These are phyloP conservation scores for Anableps anableps DNA, from an alignment of 2,797 vertebrate genomes.

Conservation along the genomic window DNA sequence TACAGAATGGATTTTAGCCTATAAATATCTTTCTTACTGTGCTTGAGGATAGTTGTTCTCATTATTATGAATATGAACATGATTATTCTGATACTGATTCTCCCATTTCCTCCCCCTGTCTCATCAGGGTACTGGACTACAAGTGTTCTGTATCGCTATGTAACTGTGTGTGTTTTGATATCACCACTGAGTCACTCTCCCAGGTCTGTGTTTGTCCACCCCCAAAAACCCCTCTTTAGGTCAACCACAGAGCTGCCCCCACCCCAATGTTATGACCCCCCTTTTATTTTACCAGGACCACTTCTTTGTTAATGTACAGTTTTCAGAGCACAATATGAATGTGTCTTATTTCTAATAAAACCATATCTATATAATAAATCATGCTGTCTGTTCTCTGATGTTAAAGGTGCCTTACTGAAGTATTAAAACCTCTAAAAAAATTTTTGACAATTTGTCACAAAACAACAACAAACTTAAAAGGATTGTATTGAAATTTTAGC, in stretches of 20 bases:
- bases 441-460: neutral
- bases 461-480: neutral
- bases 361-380: slow-evolving; percentile 83
- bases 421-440: neutral
- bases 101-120: slow-evolving; percentile 34
- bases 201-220: slow-evolving; percentile 76
- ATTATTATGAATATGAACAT: slow-evolving; percentile 81
- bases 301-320: slow-evolving; percentile 91
- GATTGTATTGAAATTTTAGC: neutral
- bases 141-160: slow-evolving; percentile 84
- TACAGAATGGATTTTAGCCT: slow-evolving; percentile 92
- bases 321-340: slow-evolving; percentile 98
- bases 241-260: slow-evolving; percentile 29
- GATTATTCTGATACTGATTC: slow-evolving; percentile 68
- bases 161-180: slow-evolving; percentile 87
- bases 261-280: slow-evolving; percentile 43
- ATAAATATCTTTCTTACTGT: slow-evolving; percentile 94
- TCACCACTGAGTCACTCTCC: slow-evolving; percentile 76
- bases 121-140: slow-evolving; percentile 80
- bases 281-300: slow-evolving; percentile 83
- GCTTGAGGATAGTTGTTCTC: slow-evolving; percentile 86
- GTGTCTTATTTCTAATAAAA: slow-evolving; percentile 98
- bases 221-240: neutral
- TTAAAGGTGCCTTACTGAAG: neutral
- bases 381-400: slow-evolving; percentile 34